Base-by-base conservation (phyloP, 2,113 vertebrate species). In the Xenopus borealis region DNA sequence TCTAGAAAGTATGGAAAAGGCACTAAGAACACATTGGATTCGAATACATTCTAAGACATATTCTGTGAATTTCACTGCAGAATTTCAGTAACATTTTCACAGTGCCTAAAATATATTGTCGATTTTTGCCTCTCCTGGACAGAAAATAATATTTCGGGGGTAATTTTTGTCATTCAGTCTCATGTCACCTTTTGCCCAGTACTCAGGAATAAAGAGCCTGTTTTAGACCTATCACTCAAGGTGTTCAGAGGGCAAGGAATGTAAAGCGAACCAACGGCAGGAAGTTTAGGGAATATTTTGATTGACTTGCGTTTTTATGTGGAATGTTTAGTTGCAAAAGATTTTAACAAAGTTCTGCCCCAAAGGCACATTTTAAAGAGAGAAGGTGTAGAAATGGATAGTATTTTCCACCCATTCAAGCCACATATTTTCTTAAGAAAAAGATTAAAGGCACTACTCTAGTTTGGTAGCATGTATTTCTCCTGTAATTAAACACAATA, bases 301-400 rank as follows among this genome's bases (percentile, higher is more conserved):
- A 27, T 27, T 27, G 73, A 76, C 45, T 76, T 76, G 62, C 63
- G 66, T 76, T 76, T 76, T 76, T 76, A 76, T 76, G 73, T 66
- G 66, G 47, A 76, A 76, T 76, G 73, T 76, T 76, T 66, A 10
- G 66, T 76, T 69, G 73, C 66, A 76, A 76, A 75, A 69, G 73
- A 63, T 67, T 76, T 76, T 76, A 76, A 76, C 66, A 61, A 76
- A 66, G 66, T 76, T 69, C 66, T 33, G 62, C 66, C 72, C 73
- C 66, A 19, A 63, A 59, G 73, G 66, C 66, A 76, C 27, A 69
- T 76, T 76, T 76, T 69, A 23, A 46, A 63, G 66, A 63, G 11
- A 10, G 58, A 53, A 63, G 66, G 61, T 14, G 58, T 62, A 69
- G 47, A 44, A 63, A 27, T 33, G 30, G 13, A 50, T 47, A 44